Percentiles rank a stretch among this genome's conserved stretches.
Evolutionary conservation across 2,113 vertebrate genomes (phyloP).

Genomic region (Cyprinodon variegatus): DNA sequence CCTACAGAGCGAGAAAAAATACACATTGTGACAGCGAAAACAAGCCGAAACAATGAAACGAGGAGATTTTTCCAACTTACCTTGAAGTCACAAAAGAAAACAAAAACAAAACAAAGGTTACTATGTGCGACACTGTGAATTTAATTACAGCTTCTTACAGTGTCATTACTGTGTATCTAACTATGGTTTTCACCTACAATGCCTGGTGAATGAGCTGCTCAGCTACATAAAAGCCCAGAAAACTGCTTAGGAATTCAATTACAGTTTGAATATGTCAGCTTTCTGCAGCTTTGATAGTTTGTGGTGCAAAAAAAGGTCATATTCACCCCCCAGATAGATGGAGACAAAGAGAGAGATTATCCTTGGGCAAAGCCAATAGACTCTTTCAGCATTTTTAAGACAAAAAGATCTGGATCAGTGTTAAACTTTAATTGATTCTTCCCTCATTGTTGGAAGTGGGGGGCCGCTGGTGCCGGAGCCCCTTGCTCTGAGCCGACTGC

Average conservation of each 20-base stretch:
- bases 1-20: not conserved
- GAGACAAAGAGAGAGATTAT: not conserved
- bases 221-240: not conserved
- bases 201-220: too few relatives aligned
- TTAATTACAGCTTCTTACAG: not conserved
- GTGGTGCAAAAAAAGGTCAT: not conserved
- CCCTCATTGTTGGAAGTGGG: too few relatives aligned
- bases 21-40: not conserved
- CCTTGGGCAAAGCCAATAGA: not conserved
- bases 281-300: not conserved
- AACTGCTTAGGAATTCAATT: not conserved
- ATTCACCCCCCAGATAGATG: not conserved
- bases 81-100: not conserved
- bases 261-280: not conserved
- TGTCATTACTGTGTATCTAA: not conserved
- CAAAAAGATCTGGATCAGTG: too few relatives aligned
- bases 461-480: too few relatives aligned
- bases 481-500: too few relatives aligned
- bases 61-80: not conserved
- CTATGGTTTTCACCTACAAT: too few relatives aligned
- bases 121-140: not conserved
- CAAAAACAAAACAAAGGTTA: not conserved
- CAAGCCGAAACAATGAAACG: not conserved
- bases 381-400: too few relatives aligned
- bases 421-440: too few relatives aligned